phyloP scores from a whole-genome alignment of 2,888 invertebrate genomes.

The Stictocephala bisonia region DNA sequence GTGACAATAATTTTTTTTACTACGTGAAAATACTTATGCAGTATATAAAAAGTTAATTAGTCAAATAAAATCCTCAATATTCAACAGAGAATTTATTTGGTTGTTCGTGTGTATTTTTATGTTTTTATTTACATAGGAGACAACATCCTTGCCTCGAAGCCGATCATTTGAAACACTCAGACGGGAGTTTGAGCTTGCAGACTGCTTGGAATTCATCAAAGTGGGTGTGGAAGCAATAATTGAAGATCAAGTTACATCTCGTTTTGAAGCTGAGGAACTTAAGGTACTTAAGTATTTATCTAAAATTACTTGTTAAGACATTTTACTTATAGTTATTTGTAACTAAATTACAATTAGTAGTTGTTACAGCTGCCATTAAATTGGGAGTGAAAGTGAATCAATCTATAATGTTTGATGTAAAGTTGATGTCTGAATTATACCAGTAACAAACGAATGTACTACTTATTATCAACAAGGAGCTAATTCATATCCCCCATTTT shows the following conservation, averaged over 20 bases:
- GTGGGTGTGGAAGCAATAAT: conserved; percentile 97
- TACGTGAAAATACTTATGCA: too few relatives aligned
- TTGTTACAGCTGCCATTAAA: too few relatives aligned
- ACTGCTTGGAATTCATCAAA: conserved; percentile 89
- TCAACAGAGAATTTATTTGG: not conserved
- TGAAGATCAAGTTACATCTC: conserved; percentile 97
- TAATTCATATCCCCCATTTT: too few relatives aligned
- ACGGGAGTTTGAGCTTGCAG: conserved; percentile 82
- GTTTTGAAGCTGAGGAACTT: conserved; percentile 95
- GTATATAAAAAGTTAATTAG: too few relatives aligned
- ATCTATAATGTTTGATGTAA: too few relatives aligned
- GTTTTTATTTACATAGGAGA: conserved; percentile 5
- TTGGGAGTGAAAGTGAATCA: too few relatives aligned
- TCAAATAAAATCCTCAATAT: too few relatives aligned
- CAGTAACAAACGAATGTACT: too few relatives aligned
- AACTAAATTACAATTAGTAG: too few relatives aligned
- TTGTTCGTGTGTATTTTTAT: not conserved
- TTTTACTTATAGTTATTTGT: not conserved
- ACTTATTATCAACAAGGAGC: too few relatives aligned
- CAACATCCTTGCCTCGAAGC: conserved; percentile 61
- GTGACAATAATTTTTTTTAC: too few relatives aligned
- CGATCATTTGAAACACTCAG: conserved; percentile 67
- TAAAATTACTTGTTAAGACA: not conserved
- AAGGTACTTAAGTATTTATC: conserved; percentile 66
- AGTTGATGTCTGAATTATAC: too few relatives aligned